Percentiles rank a stretch among this genome's conserved stretches.
phyloP scores from a whole-genome alignment of 1,140 invertebrate species.

The Leptinotarsa texana region DNA sequence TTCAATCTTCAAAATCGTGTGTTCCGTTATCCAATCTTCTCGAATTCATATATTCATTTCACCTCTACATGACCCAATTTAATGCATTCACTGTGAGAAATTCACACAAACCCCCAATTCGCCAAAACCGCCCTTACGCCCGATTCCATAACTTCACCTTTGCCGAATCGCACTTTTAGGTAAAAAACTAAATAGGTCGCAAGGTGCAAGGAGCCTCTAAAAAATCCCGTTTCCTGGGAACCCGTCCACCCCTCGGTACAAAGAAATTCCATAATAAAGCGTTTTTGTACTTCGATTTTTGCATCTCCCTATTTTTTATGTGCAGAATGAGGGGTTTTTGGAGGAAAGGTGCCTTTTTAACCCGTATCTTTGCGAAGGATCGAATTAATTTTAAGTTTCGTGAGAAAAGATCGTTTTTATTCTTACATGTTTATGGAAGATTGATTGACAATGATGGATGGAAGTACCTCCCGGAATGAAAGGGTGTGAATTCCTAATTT shows the following conservation, averaged over 20 bases:
- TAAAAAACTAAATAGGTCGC: constrained; percentile 26
- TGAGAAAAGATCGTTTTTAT: constrained; percentile 25
- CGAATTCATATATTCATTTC: constrained; percentile 3
- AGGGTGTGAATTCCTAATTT: not conserved
- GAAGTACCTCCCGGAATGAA: not conserved
- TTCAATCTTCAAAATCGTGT: too few relatives aligned
- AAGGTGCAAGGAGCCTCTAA: constrained; percentile 15
- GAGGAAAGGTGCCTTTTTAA: constrained; percentile 11
- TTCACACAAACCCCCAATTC: not conserved
- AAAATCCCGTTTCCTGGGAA: constrained; percentile 28
- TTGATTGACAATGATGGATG: constrained; percentile 3
- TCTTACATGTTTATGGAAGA: constrained; percentile 22
- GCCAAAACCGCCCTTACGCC: constrained; percentile 11
- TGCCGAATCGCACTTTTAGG: constrained; percentile 15
- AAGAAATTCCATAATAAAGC: constrained; percentile 16
- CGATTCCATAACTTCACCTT: not conserved
- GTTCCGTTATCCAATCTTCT: constrained; percentile 10
- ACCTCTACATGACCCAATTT: constrained; percentile 23
- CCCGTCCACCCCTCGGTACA: not conserved
- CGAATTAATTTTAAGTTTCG: constrained; percentile 23
- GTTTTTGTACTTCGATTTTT: constrained; percentile 23
- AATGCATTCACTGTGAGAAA: constrained; percentile 22
- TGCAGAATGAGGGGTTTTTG: not conserved
- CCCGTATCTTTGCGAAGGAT: constrained; percentile 17
- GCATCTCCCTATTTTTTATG: constrained; percentile 23